Conservation (phyloP, 2,797 vertebrate genomes). For the Pseudopleuronectes americanus region DNA sequence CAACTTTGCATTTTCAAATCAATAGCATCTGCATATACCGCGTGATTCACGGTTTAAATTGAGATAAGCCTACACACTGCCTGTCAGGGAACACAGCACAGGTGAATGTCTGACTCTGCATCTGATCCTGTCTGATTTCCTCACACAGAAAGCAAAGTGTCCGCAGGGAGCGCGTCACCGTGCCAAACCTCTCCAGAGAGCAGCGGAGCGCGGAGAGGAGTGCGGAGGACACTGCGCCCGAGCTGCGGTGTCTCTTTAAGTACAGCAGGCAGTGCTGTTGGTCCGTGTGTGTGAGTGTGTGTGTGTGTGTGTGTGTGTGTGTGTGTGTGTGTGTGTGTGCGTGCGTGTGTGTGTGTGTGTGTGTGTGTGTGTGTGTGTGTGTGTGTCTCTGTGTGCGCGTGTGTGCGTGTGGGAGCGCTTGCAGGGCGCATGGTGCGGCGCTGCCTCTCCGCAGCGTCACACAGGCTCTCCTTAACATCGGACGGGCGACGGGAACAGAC, state of each 20-base stretch:
- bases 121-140: not conserved
- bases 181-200: conserved; percentile 4
- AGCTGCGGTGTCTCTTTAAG: conserved; percentile 76
- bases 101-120: not conserved
- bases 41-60: too few species aligned
- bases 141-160: not conserved
- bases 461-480: conserved; percentile 35
- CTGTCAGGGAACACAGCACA: too few species aligned
- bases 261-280: conserved; percentile 83
- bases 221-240: conserved; percentile 24
- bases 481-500: conserved; percentile 57
- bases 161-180: not conserved
- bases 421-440: conserved; percentile 67
- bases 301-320: too few species aligned
- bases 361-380: too few species aligned
- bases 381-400: not conserved
- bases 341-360: not conserved
- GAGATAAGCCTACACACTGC: too few species aligned
- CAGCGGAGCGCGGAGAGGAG: conserved; percentile 14
- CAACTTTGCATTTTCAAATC: too few species aligned
- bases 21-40: too few species aligned
- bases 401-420: conserved; percentile 24
- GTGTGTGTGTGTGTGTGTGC: not conserved
- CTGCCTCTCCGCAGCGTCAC: conserved; percentile 71
- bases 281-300: conserved; percentile 40